Conservation (phyloP, 2,797 vertebrate genomes). For the Coccyzus lansbergi region DNA sequence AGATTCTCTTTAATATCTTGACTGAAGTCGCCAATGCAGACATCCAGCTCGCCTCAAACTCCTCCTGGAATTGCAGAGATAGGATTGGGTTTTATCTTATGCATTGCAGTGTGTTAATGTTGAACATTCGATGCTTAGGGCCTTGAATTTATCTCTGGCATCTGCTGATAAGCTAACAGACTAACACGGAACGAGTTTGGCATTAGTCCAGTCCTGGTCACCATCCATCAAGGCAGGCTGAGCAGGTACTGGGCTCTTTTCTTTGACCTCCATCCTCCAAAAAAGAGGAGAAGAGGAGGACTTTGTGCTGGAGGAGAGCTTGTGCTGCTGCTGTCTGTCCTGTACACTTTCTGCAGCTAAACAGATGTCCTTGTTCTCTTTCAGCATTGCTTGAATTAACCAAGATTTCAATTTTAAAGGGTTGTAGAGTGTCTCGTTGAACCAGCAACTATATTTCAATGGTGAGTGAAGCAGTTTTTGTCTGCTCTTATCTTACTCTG, state of each 20-base stretch:
- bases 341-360: not conserved
- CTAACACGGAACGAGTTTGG: not conserved
- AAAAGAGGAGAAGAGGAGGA: not conserved
- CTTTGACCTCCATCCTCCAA: not conserved
- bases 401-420: not conserved
- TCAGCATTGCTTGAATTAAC: not conserved
- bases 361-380: not conserved
- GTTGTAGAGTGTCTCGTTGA: not conserved
- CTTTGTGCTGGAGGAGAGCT: not conserved
- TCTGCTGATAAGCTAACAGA: not conserved
- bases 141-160: not conserved
- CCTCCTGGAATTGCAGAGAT: not conserved
- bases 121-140: not conserved
- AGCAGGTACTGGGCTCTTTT: not conserved
- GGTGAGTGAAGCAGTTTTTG: not conserved
- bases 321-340: not conserved
- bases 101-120: not conserved
- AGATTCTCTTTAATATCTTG: constrained; percentile 18
- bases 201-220: not conserved
- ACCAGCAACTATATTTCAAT: not conserved
- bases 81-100: not conserved
- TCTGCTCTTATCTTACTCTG: not conserved
- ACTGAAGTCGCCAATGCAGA: not conserved
- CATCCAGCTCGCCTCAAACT: not conserved
- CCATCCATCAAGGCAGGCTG: not conserved